Evolutionary conservation across 2,113 vertebrate species (phyloP).

Genomic region (Acanthisitta chloris): DNA sequence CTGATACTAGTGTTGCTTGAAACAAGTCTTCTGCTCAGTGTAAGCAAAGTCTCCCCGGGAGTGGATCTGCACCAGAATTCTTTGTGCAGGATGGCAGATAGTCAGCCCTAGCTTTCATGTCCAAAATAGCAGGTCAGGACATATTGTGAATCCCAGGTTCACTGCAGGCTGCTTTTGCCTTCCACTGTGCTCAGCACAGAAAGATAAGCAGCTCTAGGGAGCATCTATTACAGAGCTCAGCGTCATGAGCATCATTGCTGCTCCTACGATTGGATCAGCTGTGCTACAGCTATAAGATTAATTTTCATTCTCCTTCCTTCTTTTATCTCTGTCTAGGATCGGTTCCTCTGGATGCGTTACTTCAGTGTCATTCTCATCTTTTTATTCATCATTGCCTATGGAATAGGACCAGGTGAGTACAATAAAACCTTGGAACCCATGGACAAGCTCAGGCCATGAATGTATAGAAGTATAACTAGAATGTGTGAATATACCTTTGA

Average conservation of each 20-base stretch:
- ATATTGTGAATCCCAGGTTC: neutral
- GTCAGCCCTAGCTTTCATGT: neutral
- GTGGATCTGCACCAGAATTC: neutral
- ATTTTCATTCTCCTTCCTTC: neutral
- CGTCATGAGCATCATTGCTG: neutral
- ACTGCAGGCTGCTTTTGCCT: neutral
- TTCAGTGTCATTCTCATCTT: slow-evolving; percentile 82
- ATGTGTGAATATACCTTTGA: neutral
- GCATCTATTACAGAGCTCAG: neutral
- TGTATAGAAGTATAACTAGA: neutral
- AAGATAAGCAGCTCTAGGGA: neutral
- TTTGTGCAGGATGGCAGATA: neutral
- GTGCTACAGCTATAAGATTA: neutral
- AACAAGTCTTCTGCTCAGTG: slow-evolving; percentile 70
- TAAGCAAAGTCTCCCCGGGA: slow-evolving; percentile 16
- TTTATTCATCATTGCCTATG: slow-evolving; percentile 74
- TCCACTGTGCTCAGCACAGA: neutral
- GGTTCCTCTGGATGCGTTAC: slow-evolving; percentile 76
- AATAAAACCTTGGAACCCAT: neutral
- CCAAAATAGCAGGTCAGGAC: neutral
- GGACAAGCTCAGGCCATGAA: neutral
- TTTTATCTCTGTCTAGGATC: slow-evolving; percentile 20
- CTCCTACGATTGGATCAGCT: neutral
- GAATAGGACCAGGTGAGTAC: slow-evolving; percentile 75
- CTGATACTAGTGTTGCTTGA: slow-evolving; percentile 69